A percentile compares a stretch with the other conserved stretches of the same genome.
Conservation (phyloP, 2,888 invertebrate species). For the Himalopsyche japonica region DNA sequence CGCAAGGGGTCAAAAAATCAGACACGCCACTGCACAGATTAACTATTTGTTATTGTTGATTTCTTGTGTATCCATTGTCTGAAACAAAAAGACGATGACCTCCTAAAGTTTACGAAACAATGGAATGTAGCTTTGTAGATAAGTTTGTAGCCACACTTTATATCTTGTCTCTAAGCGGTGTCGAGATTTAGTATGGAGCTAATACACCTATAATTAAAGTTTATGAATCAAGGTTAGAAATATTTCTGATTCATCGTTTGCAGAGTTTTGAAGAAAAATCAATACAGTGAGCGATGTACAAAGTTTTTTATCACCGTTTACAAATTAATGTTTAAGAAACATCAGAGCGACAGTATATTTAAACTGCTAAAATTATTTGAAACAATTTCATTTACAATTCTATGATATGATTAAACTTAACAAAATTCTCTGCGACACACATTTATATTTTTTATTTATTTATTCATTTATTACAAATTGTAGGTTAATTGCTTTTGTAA, state of each 20-base stretch:
- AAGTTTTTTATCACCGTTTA: too few relatives aligned
- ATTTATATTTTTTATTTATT: too few relatives aligned
- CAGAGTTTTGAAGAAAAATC: too few relatives aligned
- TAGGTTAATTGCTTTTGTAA: too few relatives aligned
- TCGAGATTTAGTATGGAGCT: background rate
- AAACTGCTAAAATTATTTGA: too few relatives aligned
- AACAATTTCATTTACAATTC: too few relatives aligned
- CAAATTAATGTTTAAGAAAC: too few relatives aligned
- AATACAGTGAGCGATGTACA: too few relatives aligned
- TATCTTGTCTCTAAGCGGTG: background rate
- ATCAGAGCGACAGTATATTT: too few relatives aligned
- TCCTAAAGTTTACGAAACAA: background rate
- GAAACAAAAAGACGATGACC: background rate
- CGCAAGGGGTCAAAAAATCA: background rate
- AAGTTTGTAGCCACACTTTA: background rate
- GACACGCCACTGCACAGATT: background rate
- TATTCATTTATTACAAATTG: too few relatives aligned
- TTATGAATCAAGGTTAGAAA: background rate
- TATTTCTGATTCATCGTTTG: background rate
- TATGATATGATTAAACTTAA: too few relatives aligned
- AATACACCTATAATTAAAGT: background rate
- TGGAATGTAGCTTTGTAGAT: background rate
- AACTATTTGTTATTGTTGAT: background rate
- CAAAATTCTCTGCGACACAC: too few relatives aligned
- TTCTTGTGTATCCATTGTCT: background rate